Conservation (phyloP, 2,113 vertebrate species). For the Myrmecobius fasciatus region DNA sequence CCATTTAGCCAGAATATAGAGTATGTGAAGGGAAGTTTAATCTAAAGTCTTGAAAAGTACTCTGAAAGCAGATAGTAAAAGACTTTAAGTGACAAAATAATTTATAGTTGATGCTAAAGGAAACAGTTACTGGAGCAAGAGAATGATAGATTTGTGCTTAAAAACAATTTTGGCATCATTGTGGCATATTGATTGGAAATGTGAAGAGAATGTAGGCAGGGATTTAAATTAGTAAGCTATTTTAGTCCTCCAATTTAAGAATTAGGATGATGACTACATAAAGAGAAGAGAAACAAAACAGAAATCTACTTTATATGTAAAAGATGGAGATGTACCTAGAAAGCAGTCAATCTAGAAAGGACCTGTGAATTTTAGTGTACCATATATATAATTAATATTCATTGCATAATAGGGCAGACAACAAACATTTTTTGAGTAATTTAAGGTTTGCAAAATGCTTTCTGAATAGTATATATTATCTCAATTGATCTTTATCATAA, state of each 20-base stretch:
- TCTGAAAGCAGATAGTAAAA: neutral
- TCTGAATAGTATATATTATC: neutral
- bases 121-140: neutral
- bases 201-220: neutral
- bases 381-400: neutral
- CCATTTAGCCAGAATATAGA: neutral
- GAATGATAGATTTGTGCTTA: neutral
- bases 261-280: neutral
- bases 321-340: neutral
- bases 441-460: neutral
- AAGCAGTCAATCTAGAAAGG: neutral
- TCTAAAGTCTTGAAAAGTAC: neutral
- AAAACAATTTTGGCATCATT: neutral
- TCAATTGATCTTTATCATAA: neutral
- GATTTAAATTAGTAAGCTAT: neutral
- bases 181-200: neutral
- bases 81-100: neutral
- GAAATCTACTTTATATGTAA: neutral
- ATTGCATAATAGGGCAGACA: neutral
- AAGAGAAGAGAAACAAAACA: neutral
- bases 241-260: neutral
- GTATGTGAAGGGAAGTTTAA: neutral
- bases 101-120: neutral
- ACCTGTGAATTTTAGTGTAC: neutral
- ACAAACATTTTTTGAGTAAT: neutral